A percentile compares a stretch with the other conserved stretches of the same genome.
Conservation (phyloP, 37 sponge, comb jelly and placozoan species). For the Aplysina aerophoba region DNA sequence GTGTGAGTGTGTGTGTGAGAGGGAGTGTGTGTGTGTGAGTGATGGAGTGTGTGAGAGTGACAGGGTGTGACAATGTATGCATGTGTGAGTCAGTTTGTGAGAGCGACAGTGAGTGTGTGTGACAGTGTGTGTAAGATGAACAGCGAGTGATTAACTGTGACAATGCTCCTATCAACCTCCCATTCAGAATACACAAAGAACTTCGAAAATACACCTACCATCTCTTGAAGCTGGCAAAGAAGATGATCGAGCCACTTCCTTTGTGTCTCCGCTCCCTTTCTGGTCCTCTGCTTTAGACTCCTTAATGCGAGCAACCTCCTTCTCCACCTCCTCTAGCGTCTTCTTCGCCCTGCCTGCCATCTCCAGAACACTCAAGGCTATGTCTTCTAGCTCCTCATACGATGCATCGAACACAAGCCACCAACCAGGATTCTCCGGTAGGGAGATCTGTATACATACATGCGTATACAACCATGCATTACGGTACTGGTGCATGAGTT, state of each 20-base stretch:
- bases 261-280: constrained; percentile 15
- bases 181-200: too few species aligned
- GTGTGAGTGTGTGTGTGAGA: constrained; percentile 8
- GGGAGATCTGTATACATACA: constrained; percentile 66
- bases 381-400: constrained; percentile 69
- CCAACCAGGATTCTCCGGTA: constrained; percentile 91
- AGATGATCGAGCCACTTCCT: background rate
- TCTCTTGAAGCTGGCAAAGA: background rate
- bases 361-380: constrained; percentile 48
- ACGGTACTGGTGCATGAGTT: background rate
- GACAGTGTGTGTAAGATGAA: background rate
- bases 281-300: constrained; percentile 14
- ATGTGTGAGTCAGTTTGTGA: background rate
- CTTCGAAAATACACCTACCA: background rate
- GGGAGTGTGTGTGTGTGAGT: background rate
- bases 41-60: constrained; percentile 6
- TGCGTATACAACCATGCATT: constrained; percentile 15
- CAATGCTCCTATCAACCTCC: background rate
- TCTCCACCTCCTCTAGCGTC: constrained; percentile 68
- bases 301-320: constrained; percentile 54
- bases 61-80: background rate
- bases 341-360: constrained; percentile 45
- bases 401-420: constrained; percentile 80
- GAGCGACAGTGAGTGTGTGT: constrained; percentile 4
- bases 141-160: too few species aligned